Base-by-base conservation (phyloP, 64 coral and sea anemone species). In the Dendrophyllia cribrosa region DNA sequence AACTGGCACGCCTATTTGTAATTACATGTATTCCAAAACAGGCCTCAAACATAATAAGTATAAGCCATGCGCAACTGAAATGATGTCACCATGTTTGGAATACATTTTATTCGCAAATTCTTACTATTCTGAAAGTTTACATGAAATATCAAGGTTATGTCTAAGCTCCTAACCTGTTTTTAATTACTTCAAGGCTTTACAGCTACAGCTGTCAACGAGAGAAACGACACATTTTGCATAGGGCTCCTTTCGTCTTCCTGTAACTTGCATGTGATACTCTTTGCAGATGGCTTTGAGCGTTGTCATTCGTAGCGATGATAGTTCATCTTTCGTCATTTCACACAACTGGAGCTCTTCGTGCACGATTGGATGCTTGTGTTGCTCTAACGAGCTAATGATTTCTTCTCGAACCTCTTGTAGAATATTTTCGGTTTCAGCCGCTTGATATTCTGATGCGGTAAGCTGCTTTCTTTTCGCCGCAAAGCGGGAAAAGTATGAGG, bases 381-480 rank as follows among this genome's bases (percentile, higher is more conserved):
- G n/a, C n/a, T 70, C 47, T 43, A 70, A 66, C 52, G 56, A 23
- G 69, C 6, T 74, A 50, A 75, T 63, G 34, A 92, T 56, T 23
- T 92, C 71, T n/a, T 75, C 47, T 59, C 47, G 69, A 23, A 77
- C 82, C 43, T 76, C 60, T 51, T 51, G 53, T 62, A 85, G n/a
- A 15, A 66, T 52, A 46, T 75, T 59, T 44, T 59, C 70, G 25
- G 62, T 22, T 56, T 82, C 89, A 71, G 44, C 46, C 16, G 60
- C 88, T 51, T 53, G 23, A 73, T 71, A 70, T 15, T 92, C 59
- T 2, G 43, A 70, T 52, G 50, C 81, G 74, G 55, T 50, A 19
- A 76, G 34, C 43, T 91, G 58, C 46, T 46, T 45, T 72, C 66
- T 76, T 64, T 89, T 94, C 61, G 93, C 86, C 44, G 93, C 52